phyloP scores from a whole-genome alignment of 2,888 invertebrate genomes.

The Trilocha varians region DNA sequence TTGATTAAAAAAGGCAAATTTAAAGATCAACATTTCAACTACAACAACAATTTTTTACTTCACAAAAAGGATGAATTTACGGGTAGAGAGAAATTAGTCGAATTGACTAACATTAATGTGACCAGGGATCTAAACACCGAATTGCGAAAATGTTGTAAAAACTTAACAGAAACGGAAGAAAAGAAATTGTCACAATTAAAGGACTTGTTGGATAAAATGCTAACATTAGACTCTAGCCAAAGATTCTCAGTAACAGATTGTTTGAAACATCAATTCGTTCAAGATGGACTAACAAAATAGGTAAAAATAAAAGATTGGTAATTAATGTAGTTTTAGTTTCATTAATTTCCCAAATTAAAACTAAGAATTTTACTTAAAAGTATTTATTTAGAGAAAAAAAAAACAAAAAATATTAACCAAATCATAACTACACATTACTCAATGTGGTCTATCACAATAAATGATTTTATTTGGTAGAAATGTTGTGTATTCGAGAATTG shows the following conservation, averaged over 20 bases:
- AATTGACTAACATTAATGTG: slow-evolving; percentile 87
- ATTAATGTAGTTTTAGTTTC: slow-evolving; percentile 7
- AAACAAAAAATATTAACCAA: slow-evolving; percentile 60
- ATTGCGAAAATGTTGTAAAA: slow-evolving; percentile 85
- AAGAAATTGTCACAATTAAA: slow-evolving; percentile 92
- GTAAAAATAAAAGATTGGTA: slow-evolving; percentile 8
- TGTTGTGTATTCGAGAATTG: slow-evolving; percentile 19
- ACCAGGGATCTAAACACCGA: slow-evolving; percentile 91
- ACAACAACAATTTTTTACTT: slow-evolving; percentile 94
- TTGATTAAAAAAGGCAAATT: slow-evolving; percentile 94
- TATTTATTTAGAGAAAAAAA: slow-evolving; percentile 54
- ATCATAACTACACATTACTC: slow-evolving; percentile 52
- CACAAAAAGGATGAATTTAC: slow-evolving; percentile 98
- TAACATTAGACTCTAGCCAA: slow-evolving; percentile 91
- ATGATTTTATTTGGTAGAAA: slow-evolving; percentile 22
- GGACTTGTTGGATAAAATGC: slow-evolving; percentile 92
- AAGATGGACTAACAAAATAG: slow-evolving; percentile 37
- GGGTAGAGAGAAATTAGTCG: slow-evolving; percentile 95
- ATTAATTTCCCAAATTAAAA: slow-evolving; percentile 11
- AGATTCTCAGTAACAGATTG: slow-evolving; percentile 91
- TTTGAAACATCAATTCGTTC: slow-evolving; percentile 92
- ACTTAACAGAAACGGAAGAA: slow-evolving; percentile 85
- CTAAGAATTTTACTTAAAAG: slow-evolving; percentile 43
- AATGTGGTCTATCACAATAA: slow-evolving; percentile 56
- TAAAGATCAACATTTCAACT: slow-evolving; percentile 97